Evolutionary conservation across 2,797 vertebrate genomes (phyloP).

Genomic region (Poecilia wingei): DNA sequence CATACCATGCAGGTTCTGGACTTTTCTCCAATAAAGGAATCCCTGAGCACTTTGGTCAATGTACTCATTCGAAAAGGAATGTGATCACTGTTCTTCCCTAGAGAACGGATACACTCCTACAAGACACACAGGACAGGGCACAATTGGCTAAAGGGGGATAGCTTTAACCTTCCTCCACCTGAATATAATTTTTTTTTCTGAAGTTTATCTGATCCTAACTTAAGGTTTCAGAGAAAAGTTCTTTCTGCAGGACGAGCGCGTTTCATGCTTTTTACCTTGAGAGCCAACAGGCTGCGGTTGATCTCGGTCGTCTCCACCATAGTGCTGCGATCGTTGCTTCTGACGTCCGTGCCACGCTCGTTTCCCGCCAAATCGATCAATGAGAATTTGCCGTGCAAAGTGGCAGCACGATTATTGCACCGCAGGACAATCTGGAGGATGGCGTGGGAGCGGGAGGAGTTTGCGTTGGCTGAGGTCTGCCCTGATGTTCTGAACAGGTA

Average conservation of each 20-base stretch:
- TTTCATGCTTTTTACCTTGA: conserved; percentile 85
- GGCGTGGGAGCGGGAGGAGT: conserved; percentile 95
- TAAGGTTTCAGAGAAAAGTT: not conserved
- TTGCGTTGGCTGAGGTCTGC: conserved; percentile 93
- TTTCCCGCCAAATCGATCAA: conserved; percentile 96
- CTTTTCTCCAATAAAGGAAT: conserved; percentile 96
- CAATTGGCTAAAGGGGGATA: not conserved
- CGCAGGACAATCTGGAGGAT: conserved; percentile 93
- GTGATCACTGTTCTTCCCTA: conserved; percentile 95
- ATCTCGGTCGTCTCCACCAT: conserved; percentile 94
- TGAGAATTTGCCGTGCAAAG: conserved; percentile 93
- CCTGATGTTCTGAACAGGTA: conserved; percentile 87
- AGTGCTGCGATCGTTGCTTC: conserved; percentile 90
- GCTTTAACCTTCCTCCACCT: not conserved
- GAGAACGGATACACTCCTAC: conserved; percentile 95
- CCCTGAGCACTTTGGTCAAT: conserved; percentile 94
- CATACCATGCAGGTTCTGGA: conserved; percentile 97
- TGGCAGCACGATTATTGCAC: conserved; percentile 69
- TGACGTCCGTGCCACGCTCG: conserved; percentile 91
- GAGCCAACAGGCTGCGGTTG: conserved; percentile 94
- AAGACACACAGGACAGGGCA: conserved; percentile 12
- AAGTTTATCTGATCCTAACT: not conserved
- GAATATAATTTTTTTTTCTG: not conserved
- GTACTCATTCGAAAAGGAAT: conserved; percentile 98
- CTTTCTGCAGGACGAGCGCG: not conserved